Evolutionary conservation across 2,113 vertebrate species (phyloP).

Genomic region (Labeo rohita): DNA sequence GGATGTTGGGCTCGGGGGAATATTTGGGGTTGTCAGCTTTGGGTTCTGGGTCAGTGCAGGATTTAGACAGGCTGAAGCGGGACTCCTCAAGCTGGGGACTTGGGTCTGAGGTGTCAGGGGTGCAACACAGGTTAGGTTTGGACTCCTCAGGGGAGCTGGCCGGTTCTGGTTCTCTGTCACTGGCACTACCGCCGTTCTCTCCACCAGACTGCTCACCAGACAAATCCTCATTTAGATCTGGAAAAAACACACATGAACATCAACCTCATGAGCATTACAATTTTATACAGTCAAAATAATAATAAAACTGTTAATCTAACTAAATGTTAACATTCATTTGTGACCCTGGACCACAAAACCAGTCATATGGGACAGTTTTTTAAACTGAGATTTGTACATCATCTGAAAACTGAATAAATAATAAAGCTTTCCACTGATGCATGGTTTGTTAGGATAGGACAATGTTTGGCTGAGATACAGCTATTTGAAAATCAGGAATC

Average conservation of each 20-base stretch:
- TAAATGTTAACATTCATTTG: not conserved
- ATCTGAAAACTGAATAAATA: too few species aligned
- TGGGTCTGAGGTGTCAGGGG: constrained; percentile 85
- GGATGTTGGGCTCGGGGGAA: constrained; percentile 81
- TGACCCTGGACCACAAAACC: too few species aligned
- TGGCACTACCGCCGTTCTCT: constrained; percentile 84
- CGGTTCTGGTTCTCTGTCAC: constrained; percentile 90
- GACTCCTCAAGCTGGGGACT: constrained; percentile 83
- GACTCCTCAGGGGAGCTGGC: constrained; percentile 87
- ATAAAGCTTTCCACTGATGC: too few species aligned
- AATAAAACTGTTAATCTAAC: not conserved
- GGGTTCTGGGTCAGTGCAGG: constrained; percentile 74
- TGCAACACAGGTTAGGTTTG: constrained; percentile 85
- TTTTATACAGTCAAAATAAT: not conserved
- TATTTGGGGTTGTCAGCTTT: constrained; percentile 82
- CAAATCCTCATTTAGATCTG: constrained; percentile 84
- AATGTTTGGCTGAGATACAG: too few species aligned
- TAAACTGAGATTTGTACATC: too few species aligned
- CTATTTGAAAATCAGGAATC: too few species aligned
- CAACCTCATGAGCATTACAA: not conserved
- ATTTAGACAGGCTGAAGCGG: constrained; percentile 78
- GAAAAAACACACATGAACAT: constrained; percentile 43
- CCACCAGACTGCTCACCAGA: constrained; percentile 79
- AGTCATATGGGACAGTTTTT: too few species aligned
- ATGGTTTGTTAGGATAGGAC: too few species aligned